Conservation (phyloP, 2,888 invertebrate species). For the Shargacucullia verbasci region DNA sequence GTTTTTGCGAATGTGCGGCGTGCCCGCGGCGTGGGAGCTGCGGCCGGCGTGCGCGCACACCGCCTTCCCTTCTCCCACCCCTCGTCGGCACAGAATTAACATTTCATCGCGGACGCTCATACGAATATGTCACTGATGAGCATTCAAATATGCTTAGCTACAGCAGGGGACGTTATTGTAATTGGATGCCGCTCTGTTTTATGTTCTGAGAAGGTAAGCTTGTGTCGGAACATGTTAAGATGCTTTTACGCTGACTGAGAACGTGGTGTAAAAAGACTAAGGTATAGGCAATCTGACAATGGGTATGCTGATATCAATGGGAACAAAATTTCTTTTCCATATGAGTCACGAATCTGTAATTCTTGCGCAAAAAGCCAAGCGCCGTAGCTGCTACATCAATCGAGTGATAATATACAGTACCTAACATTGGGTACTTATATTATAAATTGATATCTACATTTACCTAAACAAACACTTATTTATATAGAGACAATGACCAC, state of each 20-base stretch:
- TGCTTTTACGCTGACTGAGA: too few species aligned
- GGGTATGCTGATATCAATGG: too few species aligned
- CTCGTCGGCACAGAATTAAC: slow-evolving; percentile 49
- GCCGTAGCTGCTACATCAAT: too few species aligned
- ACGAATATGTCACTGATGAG: slow-evolving; percentile 13
- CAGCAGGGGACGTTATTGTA: slow-evolving; percentile 6
- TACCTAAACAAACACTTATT: not conserved
- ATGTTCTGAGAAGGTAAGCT: too few species aligned
- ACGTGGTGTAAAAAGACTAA: too few species aligned
- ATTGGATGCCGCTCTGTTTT: not conserved
- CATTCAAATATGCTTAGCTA: slow-evolving; percentile 41
- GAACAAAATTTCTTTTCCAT: too few species aligned
- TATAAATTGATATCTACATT: not conserved
- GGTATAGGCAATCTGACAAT: too few species aligned
- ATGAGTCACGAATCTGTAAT: too few species aligned
- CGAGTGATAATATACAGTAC: too few species aligned
- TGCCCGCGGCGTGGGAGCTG: slow-evolving; percentile 74
- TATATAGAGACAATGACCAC: not conserved
- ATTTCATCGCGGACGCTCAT: slow-evolving; percentile 47
- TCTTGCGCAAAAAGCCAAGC: too few species aligned
- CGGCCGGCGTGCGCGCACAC: slow-evolving; percentile 51
- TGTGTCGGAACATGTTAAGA: too few species aligned
- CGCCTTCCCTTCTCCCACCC: slow-evolving; percentile 16
- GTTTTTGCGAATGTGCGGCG: slow-evolving; percentile 60
- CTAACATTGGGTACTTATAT: not conserved